phyloP scores from a whole-genome alignment of 1,140 invertebrate genomes.

The Ruditapes philippinarum region DNA sequence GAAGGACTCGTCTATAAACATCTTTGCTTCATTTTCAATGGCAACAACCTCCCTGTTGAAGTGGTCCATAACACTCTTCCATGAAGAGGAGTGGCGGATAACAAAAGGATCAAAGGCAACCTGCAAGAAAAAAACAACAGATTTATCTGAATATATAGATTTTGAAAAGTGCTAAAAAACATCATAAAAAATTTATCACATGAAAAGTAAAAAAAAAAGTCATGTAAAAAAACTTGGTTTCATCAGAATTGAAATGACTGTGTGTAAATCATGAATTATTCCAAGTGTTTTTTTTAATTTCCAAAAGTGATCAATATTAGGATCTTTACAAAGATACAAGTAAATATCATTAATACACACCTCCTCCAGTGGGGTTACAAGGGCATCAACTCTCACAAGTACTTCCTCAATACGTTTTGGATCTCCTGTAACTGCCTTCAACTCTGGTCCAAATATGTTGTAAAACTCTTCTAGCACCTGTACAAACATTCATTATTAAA shows the following conservation, averaged over 20 bases:
- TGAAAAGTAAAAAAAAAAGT: no score
- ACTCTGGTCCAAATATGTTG: slow-evolving; percentile 94
- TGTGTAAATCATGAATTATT: no score
- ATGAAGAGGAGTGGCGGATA: slow-evolving; percentile 85
- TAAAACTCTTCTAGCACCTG: slow-evolving; percentile 94
- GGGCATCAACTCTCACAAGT: slow-evolving; percentile 90
- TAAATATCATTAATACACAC: no score
- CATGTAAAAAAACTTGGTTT: no score
- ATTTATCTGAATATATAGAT: no score
- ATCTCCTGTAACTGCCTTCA: slow-evolving; percentile 94
- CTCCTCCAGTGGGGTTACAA: slow-evolving; percentile 91
- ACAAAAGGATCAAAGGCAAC: slow-evolving; percentile 94
- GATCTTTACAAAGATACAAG: no score
- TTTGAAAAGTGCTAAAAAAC: no score
- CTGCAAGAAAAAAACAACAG: slow-evolving; percentile 71
- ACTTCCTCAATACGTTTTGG: slow-evolving; percentile 94
- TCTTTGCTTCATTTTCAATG: slow-evolving; percentile 93
- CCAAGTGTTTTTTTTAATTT: no score
- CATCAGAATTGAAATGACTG: no score
- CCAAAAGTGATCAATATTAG: no score
- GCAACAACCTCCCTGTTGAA: slow-evolving; percentile 92
- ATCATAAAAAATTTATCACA: no score
- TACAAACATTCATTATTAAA: no score
- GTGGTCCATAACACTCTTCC: slow-evolving; percentile 92
- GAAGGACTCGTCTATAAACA: slow-evolving; percentile 95